Conservation (phyloP, 2,797 vertebrate species). For the Myotis vivesi region DNA sequence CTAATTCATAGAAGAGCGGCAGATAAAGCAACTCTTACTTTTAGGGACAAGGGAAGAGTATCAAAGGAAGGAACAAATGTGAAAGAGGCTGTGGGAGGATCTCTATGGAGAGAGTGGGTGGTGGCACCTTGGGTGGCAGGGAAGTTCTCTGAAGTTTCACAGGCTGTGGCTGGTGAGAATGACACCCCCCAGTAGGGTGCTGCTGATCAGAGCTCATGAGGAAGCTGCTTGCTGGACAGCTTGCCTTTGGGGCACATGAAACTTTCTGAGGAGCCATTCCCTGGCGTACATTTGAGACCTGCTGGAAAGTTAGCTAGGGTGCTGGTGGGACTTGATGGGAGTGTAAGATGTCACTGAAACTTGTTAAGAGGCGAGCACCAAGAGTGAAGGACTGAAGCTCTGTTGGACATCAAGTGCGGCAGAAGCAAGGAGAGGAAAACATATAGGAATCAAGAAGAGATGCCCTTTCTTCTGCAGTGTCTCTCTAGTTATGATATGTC, state of each 20-base stretch:
- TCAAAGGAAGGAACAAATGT: neutral
- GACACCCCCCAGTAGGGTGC: fast-evolving
- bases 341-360: neutral
- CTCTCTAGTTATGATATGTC: neutral
- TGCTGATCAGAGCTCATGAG: neutral
- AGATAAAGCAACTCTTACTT: neutral
- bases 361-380: neutral
- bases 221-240: neutral
- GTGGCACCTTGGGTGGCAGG: neutral
- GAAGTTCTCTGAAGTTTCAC: neutral
- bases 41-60: neutral
- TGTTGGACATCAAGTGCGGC: fast-evolving
- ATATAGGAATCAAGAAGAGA: neutral
- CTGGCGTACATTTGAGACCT: neutral
- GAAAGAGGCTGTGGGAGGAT: neutral
- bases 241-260: neutral
- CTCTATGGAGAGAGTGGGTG: neutral
- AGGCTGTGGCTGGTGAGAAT: neutral
- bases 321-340: neutral
- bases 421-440: neutral
- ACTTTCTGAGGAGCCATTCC: neutral
- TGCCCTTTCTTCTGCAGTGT: neutral
- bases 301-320: neutral
- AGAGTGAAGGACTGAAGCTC: neutral
- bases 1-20: neutral